A percentile compares a stretch with the other conserved stretches of the same genome.
Evolutionary conservation across 2,797 vertebrate species (phyloP).

Genomic region (Tympanoctomys barrerae): DNA sequence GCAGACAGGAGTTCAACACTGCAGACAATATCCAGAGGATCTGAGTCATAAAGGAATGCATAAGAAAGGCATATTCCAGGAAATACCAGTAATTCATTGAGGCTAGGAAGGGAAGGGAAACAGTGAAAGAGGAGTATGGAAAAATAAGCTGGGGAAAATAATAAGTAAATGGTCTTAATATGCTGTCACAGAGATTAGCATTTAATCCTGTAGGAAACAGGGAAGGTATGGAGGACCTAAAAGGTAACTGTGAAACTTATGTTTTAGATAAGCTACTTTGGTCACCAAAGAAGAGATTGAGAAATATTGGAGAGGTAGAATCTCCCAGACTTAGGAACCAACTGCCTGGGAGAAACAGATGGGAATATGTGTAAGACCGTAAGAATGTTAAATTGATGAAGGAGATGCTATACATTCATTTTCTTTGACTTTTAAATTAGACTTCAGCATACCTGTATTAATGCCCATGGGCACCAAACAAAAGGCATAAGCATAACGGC

Average conservation of each 20-base stretch:
- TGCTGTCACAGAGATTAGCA: constrained; percentile 1
- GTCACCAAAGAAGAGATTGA: constrained; percentile 43
- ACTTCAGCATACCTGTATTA: not conserved
- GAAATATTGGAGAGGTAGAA: not conserved
- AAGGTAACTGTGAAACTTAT: not conserved
- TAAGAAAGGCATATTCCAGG: constrained; percentile 23
- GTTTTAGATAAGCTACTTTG: constrained; percentile 40
- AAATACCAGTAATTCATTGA: constrained; percentile 46
- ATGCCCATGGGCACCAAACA: not conserved
- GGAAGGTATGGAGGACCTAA: constrained; percentile 1
- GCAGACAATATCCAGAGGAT: constrained; percentile 27
- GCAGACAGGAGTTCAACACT: constrained; percentile 38
- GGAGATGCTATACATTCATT: not conserved
- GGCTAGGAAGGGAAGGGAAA: not conserved
- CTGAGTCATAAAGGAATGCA: constrained; percentile 59
- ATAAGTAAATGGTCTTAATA: not conserved
- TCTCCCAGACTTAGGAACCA: not conserved
- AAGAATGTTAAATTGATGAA: constrained; percentile 28
- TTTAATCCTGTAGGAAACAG: constrained; percentile 23
- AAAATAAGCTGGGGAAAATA: constrained; percentile 42
- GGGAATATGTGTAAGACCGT: not conserved
- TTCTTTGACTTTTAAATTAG: constrained; percentile 29
- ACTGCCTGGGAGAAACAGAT: not conserved
- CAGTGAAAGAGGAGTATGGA: constrained; percentile 1
- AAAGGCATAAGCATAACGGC: not conserved